Conservation (phyloP, 2,888 invertebrate species). For the Enchytraeus crypticus region DNA sequence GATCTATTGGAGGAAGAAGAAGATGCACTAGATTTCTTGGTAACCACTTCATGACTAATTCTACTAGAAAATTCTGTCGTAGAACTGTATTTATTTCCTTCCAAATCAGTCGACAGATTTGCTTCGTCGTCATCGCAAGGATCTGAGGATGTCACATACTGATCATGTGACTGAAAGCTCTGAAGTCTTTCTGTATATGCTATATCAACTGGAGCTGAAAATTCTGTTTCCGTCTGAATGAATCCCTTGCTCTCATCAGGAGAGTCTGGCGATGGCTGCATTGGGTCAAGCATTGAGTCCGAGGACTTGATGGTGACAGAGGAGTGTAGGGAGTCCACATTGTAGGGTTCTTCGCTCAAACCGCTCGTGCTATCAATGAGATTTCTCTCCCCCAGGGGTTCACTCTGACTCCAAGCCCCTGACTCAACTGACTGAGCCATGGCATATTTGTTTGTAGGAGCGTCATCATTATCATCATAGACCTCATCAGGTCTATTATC, state of each 20-base stretch:
- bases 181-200: neutral
- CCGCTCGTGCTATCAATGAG: neutral
- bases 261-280: slow-evolving; percentile 21
- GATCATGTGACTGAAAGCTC: no score
- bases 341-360: slow-evolving; percentile 2
- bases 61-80: no score
- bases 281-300: slow-evolving; percentile 11
- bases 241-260: neutral
- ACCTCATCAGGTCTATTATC: slow-evolving; percentile 32
- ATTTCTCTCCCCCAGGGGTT: slow-evolving; percentile 15
- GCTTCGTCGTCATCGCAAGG: neutral
- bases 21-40: neutral
- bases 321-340: slow-evolving; percentile 21
- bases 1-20: no score
- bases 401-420: slow-evolving; percentile 29
- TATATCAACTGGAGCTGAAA: no score
- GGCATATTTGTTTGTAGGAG: slow-evolving; percentile 14
- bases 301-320: slow-evolving; percentile 21
- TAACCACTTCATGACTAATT: neutral
- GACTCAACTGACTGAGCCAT: slow-evolving; percentile 45
- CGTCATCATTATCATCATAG: slow-evolving; percentile 26
- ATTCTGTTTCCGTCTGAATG: neutral
- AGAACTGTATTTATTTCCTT: no score
- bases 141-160: no score
- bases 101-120: neutral